Percentiles rank a stretch among this genome's conserved stretches.
phyloP scores from a whole-genome alignment of 1,140 invertebrate species.

The Drosophila lowei region DNA sequence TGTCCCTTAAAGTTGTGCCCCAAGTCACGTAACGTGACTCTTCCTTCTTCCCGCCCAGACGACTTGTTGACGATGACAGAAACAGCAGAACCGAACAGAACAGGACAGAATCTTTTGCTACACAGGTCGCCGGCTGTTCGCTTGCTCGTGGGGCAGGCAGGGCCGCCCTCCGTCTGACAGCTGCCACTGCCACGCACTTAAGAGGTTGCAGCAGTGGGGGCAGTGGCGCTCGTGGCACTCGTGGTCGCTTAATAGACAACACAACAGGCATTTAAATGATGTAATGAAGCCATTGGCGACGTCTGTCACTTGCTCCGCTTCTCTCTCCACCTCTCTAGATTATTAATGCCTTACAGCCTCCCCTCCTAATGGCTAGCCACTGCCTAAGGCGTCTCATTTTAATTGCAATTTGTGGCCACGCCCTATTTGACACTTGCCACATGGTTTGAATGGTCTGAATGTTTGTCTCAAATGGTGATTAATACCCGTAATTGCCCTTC shows the following conservation, averaged over 20 bases:
- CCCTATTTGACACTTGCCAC: conserved; percentile 25
- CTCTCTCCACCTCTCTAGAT: conserved; percentile 22
- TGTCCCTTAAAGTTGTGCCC: conserved; percentile 32
- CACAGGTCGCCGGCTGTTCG: background rate
- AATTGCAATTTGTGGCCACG: conserved; percentile 32
- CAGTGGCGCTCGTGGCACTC: conserved; percentile 14
- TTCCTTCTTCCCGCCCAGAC: background rate
- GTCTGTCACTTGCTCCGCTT: background rate
- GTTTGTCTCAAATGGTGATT: conserved; percentile 22
- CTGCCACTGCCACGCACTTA: conserved; percentile 10
- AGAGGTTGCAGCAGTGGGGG: background rate
- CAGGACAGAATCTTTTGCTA: conserved; percentile 10
- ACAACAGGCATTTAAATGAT: conserved; percentile 51
- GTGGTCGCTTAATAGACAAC: conserved; percentile 47
- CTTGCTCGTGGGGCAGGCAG: background rate
- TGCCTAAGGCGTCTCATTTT: conserved; percentile 11
- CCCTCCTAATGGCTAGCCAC: conserved; percentile 16
- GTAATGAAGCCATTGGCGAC: conserved; percentile 43
- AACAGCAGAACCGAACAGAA: conserved; percentile 23
- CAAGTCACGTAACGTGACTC: conserved; percentile 39
- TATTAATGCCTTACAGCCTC: conserved; percentile 35
- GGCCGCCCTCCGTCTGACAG: conserved; percentile 18
- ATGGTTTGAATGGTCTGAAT: conserved; percentile 7
- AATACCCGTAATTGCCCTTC: too few relatives aligned
- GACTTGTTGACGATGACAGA: conserved; percentile 50